Conservation (phyloP, 1,140 invertebrate species). For the Drosophila navojoa region DNA sequence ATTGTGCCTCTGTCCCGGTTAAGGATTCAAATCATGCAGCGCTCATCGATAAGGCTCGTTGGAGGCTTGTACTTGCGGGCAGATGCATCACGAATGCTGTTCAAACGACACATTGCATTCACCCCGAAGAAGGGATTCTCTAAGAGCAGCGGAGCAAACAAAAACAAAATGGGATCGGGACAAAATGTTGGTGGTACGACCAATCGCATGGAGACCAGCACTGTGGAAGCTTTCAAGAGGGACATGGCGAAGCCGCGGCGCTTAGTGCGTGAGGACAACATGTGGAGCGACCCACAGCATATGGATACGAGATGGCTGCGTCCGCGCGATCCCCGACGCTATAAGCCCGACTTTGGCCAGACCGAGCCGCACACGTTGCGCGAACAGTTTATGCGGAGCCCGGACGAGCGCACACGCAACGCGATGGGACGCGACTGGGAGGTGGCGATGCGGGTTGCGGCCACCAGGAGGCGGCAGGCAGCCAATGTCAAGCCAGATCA, state of each 20-base stretch:
- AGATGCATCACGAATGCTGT: background rate
- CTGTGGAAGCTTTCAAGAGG: too few species aligned
- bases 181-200: background rate
- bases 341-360: constrained; percentile 50
- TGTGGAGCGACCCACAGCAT: constrained; percentile 42
- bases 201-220: too few species aligned
- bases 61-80: constrained; percentile 11
- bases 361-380: constrained; percentile 46
- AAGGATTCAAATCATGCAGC: constrained; percentile 23
- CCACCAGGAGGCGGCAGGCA: constrained; percentile 1
- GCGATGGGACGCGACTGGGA: constrained; percentile 56
- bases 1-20: background rate
- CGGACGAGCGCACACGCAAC: constrained; percentile 53
- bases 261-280: constrained; percentile 57
- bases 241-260: background rate
- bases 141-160: background rate
- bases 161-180: background rate
- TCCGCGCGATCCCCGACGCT: constrained; percentile 34
- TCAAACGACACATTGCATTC: background rate
- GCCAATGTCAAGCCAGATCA: background rate
- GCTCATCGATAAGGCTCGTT: constrained; percentile 18
- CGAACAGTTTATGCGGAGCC: constrained; percentile 65
- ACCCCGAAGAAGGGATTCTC: background rate
- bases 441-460: constrained; percentile 14
- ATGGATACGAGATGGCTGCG: constrained; percentile 55